Percentiles rank a stretch among this genome's conserved stretches.
These are phyloP conservation scores for Tipula unca DNA, from an alignment of 2,888 invertebrate genomes.

Conservation along the genomic window DNA sequence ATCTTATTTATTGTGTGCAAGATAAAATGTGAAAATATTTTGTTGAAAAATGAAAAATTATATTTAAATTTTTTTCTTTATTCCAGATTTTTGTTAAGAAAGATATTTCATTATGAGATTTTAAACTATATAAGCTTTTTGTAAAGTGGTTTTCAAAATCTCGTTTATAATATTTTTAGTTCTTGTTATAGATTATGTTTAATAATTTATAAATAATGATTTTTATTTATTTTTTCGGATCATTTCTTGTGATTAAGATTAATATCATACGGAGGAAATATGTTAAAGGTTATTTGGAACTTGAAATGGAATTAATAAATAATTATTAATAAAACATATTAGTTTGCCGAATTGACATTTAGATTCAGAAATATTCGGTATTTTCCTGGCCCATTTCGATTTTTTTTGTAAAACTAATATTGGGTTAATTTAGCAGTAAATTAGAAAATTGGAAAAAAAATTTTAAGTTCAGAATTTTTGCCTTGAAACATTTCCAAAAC, in stretches of 20 bases:
- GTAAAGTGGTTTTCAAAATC: not conserved
- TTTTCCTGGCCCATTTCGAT: too few relatives aligned
- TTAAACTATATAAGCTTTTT: not conserved
- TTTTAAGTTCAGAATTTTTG: too few relatives aligned
- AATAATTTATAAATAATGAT: not conserved
- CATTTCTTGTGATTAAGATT: not conserved
- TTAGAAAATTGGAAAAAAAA: too few relatives aligned
- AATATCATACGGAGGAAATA: not conserved
- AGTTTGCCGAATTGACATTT: too few relatives aligned
- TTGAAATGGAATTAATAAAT: too few relatives aligned
- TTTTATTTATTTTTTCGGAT: not conserved
- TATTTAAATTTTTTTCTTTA: not conserved
- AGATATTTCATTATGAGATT: not conserved
- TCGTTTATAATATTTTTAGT: not conserved
- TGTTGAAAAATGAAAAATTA: not conserved
- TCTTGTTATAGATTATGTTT: not conserved
- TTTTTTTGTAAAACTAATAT: too few relatives aligned
- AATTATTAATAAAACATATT: too few relatives aligned
- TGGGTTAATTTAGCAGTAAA: too few relatives aligned
- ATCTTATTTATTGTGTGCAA: not conserved
- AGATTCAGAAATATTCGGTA: too few relatives aligned
- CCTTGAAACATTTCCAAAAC: too few relatives aligned
- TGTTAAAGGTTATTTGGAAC: not conserved
- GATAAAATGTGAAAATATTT: not conserved
- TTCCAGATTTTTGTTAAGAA: not conserved